Evolutionary conservation across 1,140 invertebrate genomes (phyloP).

Genomic region (Epicauta chinensis): DNA sequence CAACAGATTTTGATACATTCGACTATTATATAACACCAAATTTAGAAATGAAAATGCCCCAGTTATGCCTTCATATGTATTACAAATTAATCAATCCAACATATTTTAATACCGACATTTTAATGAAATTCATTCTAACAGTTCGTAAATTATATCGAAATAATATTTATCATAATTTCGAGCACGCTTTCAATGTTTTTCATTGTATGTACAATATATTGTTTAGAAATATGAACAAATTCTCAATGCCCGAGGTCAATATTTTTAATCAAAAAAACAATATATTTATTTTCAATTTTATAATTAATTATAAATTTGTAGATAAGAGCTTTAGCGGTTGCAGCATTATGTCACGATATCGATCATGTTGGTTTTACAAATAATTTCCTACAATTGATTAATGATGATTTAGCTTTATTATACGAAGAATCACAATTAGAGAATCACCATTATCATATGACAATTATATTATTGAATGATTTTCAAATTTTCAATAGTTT

Average conservation of each 20-base stretch:
- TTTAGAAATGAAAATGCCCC: slow-evolving; percentile 44
- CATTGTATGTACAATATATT: slow-evolving; percentile 53
- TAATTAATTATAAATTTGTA: slow-evolving; percentile 28
- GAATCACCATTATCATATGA: slow-evolving; percentile 50
- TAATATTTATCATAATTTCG: slow-evolving; percentile 54
- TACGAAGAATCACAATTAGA: slow-evolving; percentile 50
- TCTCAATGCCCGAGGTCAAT: slow-evolving; percentile 46
- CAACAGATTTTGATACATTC: slow-evolving; percentile 40
- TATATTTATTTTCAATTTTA: too few relatives aligned
- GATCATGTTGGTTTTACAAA: slow-evolving; percentile 54
- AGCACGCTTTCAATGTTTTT: slow-evolving; percentile 52
- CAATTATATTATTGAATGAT: slow-evolving; percentile 46
- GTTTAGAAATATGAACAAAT: slow-evolving; percentile 43
- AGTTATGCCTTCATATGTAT: slow-evolving; percentile 47
- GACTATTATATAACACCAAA: slow-evolving; percentile 48
- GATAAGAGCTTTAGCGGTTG: slow-evolving; percentile 47
- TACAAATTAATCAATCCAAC: slow-evolving; percentile 41
- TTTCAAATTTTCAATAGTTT: slow-evolving; percentile 24
- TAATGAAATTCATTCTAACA: slow-evolving; percentile 44
- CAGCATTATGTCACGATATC: slow-evolving; percentile 51
- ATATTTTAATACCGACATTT: slow-evolving; percentile 38
- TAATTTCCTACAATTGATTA: slow-evolving; percentile 47
- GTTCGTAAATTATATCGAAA: slow-evolving; percentile 45
- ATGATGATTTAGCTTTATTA: slow-evolving; percentile 46
- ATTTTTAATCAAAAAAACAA: too few relatives aligned